Percentiles rank a stretch among this genome's conserved stretches.
Evolutionary conservation across 2,113 vertebrate species (phyloP).

Genomic region (Stigmatopora argus): DNA sequence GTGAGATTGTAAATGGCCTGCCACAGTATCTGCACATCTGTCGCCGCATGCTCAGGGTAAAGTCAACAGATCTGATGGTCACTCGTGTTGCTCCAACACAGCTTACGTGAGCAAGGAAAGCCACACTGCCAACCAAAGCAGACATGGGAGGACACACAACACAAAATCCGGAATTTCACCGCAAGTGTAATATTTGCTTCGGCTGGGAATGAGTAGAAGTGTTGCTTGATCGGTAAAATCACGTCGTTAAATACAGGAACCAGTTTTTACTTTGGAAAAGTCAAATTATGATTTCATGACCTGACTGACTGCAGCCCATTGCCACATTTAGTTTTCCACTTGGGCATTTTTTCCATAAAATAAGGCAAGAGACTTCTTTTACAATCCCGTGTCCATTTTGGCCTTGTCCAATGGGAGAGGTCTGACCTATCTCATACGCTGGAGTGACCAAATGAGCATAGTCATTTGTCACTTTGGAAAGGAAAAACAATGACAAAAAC

Average conservation of each 20-base stretch:
- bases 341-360: background rate
- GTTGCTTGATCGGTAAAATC: background rate
- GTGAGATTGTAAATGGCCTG: conserved; percentile 56
- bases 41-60: conserved; percentile 52
- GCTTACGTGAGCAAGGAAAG: conserved; percentile 27
- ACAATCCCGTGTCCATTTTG: background rate
- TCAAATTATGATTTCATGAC: background rate
- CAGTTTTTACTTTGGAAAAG: background rate
- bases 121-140: conserved; percentile 19
- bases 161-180: background rate
- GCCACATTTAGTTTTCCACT: background rate
- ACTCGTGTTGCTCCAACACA: conserved; percentile 55
- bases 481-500: conserved; percentile 45
- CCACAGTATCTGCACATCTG: conserved; percentile 47
- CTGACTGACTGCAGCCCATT: background rate
- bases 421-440: conserved; percentile 11
- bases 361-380: background rate
- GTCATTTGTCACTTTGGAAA: conserved; percentile 8
- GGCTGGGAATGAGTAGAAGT: background rate
- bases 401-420: background rate
- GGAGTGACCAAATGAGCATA: background rate
- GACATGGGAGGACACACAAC: background rate
- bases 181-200: background rate
- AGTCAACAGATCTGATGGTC: conserved; percentile 61
- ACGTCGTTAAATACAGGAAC: background rate